Percentiles rank a stretch among this genome's conserved stretches.
Evolutionary conservation across 2,888 invertebrate genomes (phyloP).

Genomic region (Megaustenia siamemsis): DNA sequence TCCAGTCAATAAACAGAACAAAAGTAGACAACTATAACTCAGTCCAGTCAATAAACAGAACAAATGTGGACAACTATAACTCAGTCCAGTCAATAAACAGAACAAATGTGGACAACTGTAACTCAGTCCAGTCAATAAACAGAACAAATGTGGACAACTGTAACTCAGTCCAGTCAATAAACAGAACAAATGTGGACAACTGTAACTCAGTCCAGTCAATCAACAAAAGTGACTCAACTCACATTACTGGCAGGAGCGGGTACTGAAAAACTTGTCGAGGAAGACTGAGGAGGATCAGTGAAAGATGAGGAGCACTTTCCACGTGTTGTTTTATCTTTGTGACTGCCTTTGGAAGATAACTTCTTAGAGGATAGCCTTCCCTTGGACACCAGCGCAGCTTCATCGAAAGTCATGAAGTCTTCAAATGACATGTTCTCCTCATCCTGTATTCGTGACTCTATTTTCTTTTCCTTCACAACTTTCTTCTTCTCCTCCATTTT

Average conservation of each 20-base stretch:
- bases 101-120: too few relatives aligned
- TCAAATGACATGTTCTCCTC: conserved; percentile 35
- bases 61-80: too few relatives aligned
- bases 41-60: too few relatives aligned
- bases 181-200: too few relatives aligned
- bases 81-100: too few relatives aligned
- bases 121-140: too few relatives aligned
- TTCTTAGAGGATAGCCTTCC: conserved; percentile 44
- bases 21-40: too few relatives aligned
- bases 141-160: too few relatives aligned
- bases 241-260: conserved; percentile 62
- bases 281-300: not conserved
- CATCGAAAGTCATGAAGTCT: conserved; percentile 59
- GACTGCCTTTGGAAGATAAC: conserved; percentile 27
- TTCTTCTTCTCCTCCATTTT: not conserved
- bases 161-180: too few relatives aligned
- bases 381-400: conserved; percentile 51
- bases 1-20: too few relatives aligned
- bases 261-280: conserved; percentile 40
- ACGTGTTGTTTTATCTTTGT: not conserved
- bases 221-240: conserved; percentile 12
- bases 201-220: too few relatives aligned
- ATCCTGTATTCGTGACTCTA: not conserved
- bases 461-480: not conserved
- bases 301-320: not conserved